Conservation (phyloP, 1,140 invertebrate species). For the Philotrypesis tridentata region DNA sequence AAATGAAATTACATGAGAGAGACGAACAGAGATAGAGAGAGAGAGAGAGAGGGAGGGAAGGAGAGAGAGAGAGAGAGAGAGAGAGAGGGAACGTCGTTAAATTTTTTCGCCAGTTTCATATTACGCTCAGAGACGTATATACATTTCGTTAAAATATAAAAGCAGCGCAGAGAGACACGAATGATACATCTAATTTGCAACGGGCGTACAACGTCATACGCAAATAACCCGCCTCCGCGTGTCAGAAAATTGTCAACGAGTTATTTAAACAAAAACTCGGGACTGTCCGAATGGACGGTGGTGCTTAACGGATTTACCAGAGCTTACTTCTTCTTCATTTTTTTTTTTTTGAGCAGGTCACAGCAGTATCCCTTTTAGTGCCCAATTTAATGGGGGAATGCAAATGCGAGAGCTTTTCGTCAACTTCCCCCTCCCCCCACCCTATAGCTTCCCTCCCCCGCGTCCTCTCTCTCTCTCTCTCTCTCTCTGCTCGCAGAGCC, state of each 20-base stretch:
- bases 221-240: too few relatives aligned
- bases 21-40: too few relatives aligned
- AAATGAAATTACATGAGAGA: too few relatives aligned
- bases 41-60: too few relatives aligned
- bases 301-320: background rate
- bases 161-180: background rate
- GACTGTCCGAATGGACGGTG: background rate
- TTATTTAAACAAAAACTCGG: background rate
- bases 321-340: too few relatives aligned
- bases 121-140: too few relatives aligned
- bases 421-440: background rate
- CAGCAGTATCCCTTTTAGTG: slow-evolving; percentile 21
- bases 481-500: background rate
- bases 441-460: too few relatives aligned
- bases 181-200: background rate
- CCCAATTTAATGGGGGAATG: background rate
- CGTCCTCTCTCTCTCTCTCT: background rate
- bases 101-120: background rate
- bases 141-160: background rate
- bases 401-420: slow-evolving; percentile 11
- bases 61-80: too few relatives aligned
- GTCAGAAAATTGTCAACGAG: background rate
- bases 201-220: background rate
- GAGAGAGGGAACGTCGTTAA: too few relatives aligned
- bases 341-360: background rate